Conservation (phyloP, 2,888 invertebrate species). For the Tetragonisca angustula region DNA sequence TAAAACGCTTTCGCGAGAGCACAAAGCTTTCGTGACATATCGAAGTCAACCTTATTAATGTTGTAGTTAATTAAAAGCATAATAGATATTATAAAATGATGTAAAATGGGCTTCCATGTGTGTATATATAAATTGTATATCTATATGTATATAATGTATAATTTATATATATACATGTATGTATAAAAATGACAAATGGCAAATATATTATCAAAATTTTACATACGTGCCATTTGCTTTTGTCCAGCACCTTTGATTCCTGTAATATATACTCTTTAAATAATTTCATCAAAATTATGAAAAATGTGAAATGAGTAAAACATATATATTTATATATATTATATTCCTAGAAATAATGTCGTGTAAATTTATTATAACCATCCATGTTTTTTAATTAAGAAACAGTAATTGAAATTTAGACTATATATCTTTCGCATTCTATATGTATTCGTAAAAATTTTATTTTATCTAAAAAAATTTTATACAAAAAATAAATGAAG, state of each 20-base stretch:
- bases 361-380: background rate
- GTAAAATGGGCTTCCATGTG: slow-evolving; percentile 74
- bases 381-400: background rate
- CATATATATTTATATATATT: background rate
- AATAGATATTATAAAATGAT: slow-evolving; percentile 73
- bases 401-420: background rate
- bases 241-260: background rate
- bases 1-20: slow-evolving; percentile 50
- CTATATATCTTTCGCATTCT: background rate
- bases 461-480: background rate
- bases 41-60: slow-evolving; percentile 66
- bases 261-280: background rate
- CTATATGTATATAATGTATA: slow-evolving; percentile 70
- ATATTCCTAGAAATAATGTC: background rate
- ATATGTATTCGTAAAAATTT: background rate
- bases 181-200: slow-evolving; percentile 71
- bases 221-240: slow-evolving; percentile 36
- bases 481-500: background rate
- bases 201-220: slow-evolving; percentile 77
- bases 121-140: slow-evolving; percentile 42
- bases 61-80: slow-evolving; percentile 72
- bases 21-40: slow-evolving; percentile 48
- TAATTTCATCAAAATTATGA: background rate
- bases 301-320: background rate
- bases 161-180: slow-evolving; percentile 32